Evolutionary conservation across 1,140 invertebrate species (phyloP).

Genomic region (Whitmania pigra): DNA sequence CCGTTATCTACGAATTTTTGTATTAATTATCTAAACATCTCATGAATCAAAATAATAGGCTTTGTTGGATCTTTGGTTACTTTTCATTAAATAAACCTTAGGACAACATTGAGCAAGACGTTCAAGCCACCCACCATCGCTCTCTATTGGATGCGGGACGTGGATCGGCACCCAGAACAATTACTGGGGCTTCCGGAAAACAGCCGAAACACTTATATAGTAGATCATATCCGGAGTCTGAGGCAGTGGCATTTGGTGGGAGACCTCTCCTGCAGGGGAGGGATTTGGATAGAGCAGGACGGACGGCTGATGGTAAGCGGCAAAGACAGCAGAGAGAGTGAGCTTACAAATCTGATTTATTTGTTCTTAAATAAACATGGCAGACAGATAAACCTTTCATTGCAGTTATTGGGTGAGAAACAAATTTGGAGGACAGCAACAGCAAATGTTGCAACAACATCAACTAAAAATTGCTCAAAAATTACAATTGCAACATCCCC

Average conservation of each 20-base stretch:
- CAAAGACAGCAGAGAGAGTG: constrained; percentile 1
- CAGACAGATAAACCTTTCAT: not conserved
- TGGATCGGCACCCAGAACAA: not conserved
- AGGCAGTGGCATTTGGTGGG: constrained; percentile 15
- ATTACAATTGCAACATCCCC: not conserved
- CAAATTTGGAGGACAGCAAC: not conserved
- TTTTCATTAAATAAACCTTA: too few species aligned
- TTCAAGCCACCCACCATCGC: not conserved
- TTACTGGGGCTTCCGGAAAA: not conserved
- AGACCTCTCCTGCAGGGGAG: not conserved
- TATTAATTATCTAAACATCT: too few species aligned
- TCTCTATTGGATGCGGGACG: not conserved
- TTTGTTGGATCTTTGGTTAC: too few species aligned
- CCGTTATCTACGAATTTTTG: too few species aligned
- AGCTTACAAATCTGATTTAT: not conserved
- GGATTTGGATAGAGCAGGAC: not conserved
- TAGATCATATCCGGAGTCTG: constrained; percentile 19
- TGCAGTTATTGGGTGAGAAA: not conserved
- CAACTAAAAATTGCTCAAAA: constrained; percentile 1
- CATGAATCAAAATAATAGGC: too few species aligned
- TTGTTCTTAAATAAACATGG: not conserved
- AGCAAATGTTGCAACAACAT: too few species aligned
- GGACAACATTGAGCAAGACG: too few species aligned
- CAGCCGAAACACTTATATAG: constrained; percentile 4
- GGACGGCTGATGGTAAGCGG: not conserved